phyloP scores from a whole-genome alignment of 2,888 invertebrate species.

The Lasioglossum lativentre region DNA sequence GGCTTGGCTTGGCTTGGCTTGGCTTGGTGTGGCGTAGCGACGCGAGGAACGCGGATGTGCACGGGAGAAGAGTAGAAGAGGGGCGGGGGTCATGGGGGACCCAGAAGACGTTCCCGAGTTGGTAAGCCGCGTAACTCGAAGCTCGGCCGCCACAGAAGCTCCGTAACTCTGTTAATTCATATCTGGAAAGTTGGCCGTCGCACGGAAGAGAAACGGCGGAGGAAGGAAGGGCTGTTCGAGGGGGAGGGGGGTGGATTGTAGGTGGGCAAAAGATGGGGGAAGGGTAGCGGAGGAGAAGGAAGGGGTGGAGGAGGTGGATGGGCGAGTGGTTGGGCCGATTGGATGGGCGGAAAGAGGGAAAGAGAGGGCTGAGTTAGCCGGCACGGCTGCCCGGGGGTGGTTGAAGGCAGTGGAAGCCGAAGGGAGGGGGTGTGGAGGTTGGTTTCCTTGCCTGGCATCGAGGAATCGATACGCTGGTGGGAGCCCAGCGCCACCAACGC shows the following conservation, averaged over 20 bases:
- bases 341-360: conserved; percentile 66
- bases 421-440: conserved; percentile 72
- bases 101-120: conserved; percentile 78
- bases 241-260: conserved; percentile 45
- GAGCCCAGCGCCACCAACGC: conserved; percentile 83
- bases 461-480: conserved; percentile 83
- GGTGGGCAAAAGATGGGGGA: conserved; percentile 63
- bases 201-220: conserved; percentile 61
- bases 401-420: conserved; percentile 70
- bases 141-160: conserved; percentile 75
- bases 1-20: neutral
- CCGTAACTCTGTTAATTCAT: conserved; percentile 84
- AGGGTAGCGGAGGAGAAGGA: conserved; percentile 17
- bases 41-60: conserved; percentile 5
- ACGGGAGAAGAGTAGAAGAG: neutral
- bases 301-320: conserved; percentile 40
- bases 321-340: conserved; percentile 66
- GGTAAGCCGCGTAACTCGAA: conserved; percentile 81
- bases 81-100: neutral
- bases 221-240: conserved; percentile 55
- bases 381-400: conserved; percentile 69
- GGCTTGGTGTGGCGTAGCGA: neutral
- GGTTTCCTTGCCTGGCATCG: conserved; percentile 79
- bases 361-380: conserved; percentile 68
- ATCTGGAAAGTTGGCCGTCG: conserved; percentile 81